Percentiles rank a stretch among this genome's conserved stretches.
Conservation (phyloP, 1,140 invertebrate genomes). For the Oryzaephilus surinamensis region DNA sequence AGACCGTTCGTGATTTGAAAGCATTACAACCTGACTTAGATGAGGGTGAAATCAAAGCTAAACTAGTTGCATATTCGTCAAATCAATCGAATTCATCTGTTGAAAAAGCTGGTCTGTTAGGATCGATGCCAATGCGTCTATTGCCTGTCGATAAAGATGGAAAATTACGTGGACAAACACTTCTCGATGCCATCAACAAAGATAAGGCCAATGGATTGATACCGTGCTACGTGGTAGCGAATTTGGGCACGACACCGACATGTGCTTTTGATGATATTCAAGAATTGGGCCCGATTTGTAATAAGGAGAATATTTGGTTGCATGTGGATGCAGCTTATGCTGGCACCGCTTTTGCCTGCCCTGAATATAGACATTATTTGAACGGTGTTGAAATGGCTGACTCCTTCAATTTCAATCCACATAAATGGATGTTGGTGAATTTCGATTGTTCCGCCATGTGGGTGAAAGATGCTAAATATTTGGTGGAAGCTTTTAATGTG, state of each 20-base stretch:
- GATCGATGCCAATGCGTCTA: conserved; percentile 70
- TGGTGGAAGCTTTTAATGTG: conserved; percentile 84
- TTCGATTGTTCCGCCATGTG: conserved; percentile 88
- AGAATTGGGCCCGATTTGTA: conserved; percentile 72
- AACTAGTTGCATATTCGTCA: conserved; percentile 78
- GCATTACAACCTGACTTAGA: conserved; percentile 48
- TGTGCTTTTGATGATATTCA: conserved; percentile 85
- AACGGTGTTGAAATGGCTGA: conserved; percentile 72
- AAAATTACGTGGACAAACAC: conserved; percentile 56
- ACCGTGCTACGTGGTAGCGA: conserved; percentile 73
- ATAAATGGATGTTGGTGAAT: conserved; percentile 89
- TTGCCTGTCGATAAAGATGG: conserved; percentile 65
- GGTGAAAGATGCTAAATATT: conserved; percentile 70
- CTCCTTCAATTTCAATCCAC: conserved; percentile 86
- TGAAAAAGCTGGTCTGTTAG: conserved; percentile 74
- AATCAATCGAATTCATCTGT: conserved; percentile 88
- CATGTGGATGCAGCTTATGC: conserved; percentile 87
- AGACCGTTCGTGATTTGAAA: conserved; percentile 49
- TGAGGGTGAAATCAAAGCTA: conserved; percentile 58
- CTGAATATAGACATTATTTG: conserved; percentile 75
- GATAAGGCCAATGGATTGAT: conserved; percentile 63
- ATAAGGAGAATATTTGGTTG: conserved; percentile 66
- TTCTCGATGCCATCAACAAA: conserved; percentile 63
- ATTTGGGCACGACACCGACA: conserved; percentile 84
- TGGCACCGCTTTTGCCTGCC: conserved; percentile 81